Evolutionary conservation across 2,113 vertebrate genomes (phyloP).

Genomic region (Phycodurus eques): DNA sequence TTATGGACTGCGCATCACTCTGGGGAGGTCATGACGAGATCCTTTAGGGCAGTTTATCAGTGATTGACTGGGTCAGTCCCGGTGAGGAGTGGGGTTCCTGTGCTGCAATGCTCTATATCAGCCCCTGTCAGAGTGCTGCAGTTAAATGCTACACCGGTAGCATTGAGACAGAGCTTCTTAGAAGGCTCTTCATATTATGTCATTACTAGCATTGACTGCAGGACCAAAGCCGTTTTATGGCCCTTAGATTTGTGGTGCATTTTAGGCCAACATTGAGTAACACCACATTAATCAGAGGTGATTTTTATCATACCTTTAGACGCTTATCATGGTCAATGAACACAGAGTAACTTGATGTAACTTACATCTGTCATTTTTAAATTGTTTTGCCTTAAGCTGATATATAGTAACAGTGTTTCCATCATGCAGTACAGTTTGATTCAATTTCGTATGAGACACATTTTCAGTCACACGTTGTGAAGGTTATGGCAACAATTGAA

Average conservation of each 20-base stretch:
- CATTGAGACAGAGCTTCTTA: constrained; percentile 14
- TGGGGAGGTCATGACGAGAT: constrained; percentile 20
- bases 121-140: constrained; percentile 13
- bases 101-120: constrained; percentile 17
- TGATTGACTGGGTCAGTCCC: constrained; percentile 31
- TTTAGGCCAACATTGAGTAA: constrained; percentile 28
- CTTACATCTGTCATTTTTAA: too few species aligned
- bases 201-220: constrained; percentile 27
- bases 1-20: constrained; percentile 41
- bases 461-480: too few species aligned
- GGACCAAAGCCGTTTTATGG: constrained; percentile 27
- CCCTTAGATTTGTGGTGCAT: constrained; percentile 18
- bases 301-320: neutral
- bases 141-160: constrained; percentile 10
- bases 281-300: neutral
- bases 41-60: constrained; percentile 27
- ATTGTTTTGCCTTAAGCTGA: too few species aligned
- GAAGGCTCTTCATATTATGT: constrained; percentile 17
- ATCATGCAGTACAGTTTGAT: too few species aligned
- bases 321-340: neutral
- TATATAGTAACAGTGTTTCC: too few species aligned
- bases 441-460: too few species aligned
- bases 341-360: neutral
- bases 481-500: too few species aligned
- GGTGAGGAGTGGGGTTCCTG: constrained; percentile 11